Evolutionary conservation across 1,140 invertebrate genomes (phyloP), one percentile per base, ranked within the genome.

Genomic region (Drosophila saltans): DNA sequence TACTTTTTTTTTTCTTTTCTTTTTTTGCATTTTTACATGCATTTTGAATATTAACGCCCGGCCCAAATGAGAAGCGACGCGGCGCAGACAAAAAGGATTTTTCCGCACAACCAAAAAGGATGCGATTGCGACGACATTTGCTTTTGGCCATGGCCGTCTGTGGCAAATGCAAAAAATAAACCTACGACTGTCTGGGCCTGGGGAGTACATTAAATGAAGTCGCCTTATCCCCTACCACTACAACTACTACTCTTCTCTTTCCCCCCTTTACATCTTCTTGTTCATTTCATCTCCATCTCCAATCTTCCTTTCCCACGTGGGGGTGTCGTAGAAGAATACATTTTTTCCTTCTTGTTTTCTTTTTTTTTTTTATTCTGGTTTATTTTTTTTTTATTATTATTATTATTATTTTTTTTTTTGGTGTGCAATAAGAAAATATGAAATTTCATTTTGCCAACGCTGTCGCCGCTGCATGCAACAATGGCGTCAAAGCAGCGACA

Each of bases 171-270:
- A 76, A 67, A 40, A 40, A 24, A 52, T 16, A 8, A 52, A 48
- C 33, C 45, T 3, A 52, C 16, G 57, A 59, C 57, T 59, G 57
- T 59, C 57, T 59, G 57, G 33, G 57, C 52, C 72, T 69, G 74
- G 74, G 66, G 66, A 74, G 83, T 88, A 83, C 86, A 88, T 88
- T 88, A 80, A 88, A 88, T 88, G 83, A 88, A 88, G 80, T 80
- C 84, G 45, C 45, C 45, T 26, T 24, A 16, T 21, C 45, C 45
- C 45, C 21, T 8, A 9, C 24, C 26, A 40, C 39, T 40, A 1
- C 39, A 16, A 16, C 39, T 40, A 0, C 10, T 11, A 26, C 45
- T 52, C 16, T 26, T 10, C 21, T 26, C n/a, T 9, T 10, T 8
- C 11, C 16, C 11, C n/a, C 11, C 5, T 36, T 36, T 36, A 2